phyloP scores from a whole-genome alignment of 2,888 invertebrate genomes.

The Disparrhopalites patrizii region DNA sequence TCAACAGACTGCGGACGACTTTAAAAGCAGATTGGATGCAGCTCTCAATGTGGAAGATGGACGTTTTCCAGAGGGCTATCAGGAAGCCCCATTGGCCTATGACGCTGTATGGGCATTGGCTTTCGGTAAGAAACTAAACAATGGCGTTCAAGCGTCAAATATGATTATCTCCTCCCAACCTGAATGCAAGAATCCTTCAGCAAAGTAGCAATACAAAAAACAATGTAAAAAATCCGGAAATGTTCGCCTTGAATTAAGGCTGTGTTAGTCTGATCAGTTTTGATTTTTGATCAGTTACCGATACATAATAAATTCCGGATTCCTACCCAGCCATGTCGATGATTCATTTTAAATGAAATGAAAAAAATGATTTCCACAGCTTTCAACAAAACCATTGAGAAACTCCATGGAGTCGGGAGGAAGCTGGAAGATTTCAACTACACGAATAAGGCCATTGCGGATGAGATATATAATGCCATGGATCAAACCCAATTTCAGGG shows the following conservation, averaged over 20 bases:
- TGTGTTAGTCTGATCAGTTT: no score
- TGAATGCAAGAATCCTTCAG: no score
- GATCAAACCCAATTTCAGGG: conserved; percentile 98
- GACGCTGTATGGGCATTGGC: conserved; percentile 99
- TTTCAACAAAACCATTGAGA: conserved; percentile 93
- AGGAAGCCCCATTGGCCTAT: conserved; percentile 97
- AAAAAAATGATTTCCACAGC: conserved; percentile 59
- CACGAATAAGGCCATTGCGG: conserved; percentile 87
- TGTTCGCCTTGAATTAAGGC: no score
- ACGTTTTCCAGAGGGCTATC: conserved; percentile 87
- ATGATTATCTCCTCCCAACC: no score
- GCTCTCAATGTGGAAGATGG: conserved; percentile 69
- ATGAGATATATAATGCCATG: conserved; percentile 95
- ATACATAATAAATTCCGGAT: no score
- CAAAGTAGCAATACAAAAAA: no score
- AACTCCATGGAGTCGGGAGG: conserved; percentile 71
- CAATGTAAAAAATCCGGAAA: no score
- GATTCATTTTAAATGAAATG: no score
- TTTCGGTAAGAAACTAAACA: conserved; percentile 61
- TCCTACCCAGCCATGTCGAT: no score
- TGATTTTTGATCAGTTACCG: no score
- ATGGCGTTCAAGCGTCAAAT: no score
- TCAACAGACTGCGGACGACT: conserved; percentile 74
- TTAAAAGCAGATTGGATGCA: conserved; percentile 77
- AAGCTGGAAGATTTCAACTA: conserved; percentile 94